Evolutionary conservation across 2,888 invertebrate species (phyloP).

Genomic region (Drosophila eohydei): DNA sequence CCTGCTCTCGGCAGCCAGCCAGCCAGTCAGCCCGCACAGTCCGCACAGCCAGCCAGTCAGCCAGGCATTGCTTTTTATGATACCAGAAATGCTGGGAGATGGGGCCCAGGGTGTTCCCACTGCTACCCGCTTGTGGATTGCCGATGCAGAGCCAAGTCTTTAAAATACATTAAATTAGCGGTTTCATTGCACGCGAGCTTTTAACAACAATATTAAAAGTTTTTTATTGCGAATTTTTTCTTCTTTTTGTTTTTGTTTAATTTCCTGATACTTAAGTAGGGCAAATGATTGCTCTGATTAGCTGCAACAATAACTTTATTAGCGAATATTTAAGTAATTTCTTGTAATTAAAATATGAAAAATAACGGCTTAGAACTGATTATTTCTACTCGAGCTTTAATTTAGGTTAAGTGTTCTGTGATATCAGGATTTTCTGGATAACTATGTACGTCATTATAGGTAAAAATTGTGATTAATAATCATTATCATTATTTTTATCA

Average conservation of each 20-base stretch:
- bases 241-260: conserved; percentile 6
- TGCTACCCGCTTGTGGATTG: conserved; percentile 10
- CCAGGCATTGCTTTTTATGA: conserved; percentile 64
- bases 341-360: neutral
- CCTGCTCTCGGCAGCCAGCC: conserved; percentile 42
- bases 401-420: neutral
- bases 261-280: conserved; percentile 14
- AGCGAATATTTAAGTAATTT: neutral
- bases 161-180: conserved; percentile 58
- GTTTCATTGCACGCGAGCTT: conserved; percentile 37
- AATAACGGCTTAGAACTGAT: neutral
- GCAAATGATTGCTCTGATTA: conserved; percentile 20
- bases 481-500: neutral
- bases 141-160: conserved; percentile 45
- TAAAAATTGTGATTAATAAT: too few species aligned
- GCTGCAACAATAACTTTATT: neutral
- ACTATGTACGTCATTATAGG: too few species aligned
- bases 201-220: conserved; percentile 24
- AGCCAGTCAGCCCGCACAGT: conserved; percentile 10
- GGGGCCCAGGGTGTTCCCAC: conserved; percentile 13
- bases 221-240: conserved; percentile 4
- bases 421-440: too few species aligned
- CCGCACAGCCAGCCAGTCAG: conserved; percentile 20
- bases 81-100: conserved; percentile 24
- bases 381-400: neutral